A percentile compares a stretch with the other conserved stretches of the same genome.
These are phyloP conservation scores for Brenthis ino DNA, from an alignment of 2,888 invertebrate genomes.

Conservation along the genomic window DNA sequence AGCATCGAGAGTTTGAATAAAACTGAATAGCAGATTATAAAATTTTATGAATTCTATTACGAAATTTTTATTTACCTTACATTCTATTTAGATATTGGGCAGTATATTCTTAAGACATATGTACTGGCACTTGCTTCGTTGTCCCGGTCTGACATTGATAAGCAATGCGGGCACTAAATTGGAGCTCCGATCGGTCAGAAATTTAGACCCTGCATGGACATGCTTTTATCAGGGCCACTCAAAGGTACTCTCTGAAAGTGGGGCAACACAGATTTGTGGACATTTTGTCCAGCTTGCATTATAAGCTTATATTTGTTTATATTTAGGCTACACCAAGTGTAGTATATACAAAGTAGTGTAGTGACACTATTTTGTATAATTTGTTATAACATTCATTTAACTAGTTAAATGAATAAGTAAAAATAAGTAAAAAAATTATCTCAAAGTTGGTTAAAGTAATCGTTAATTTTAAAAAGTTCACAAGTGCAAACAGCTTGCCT, in stretches of 20 bases:
- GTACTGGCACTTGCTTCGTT: conserved; percentile 26
- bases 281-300: conserved; percentile 35
- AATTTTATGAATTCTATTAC: conserved; percentile 32
- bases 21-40: conserved; percentile 36
- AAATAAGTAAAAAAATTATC: not conserved
- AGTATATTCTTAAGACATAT: conserved; percentile 17
- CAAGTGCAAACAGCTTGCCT: conserved; percentile 1
- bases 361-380: not conserved
- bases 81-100: not conserved
- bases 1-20: conserved; percentile 29
- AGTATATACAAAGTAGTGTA: too few species aligned
- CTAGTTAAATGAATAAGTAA: not conserved
- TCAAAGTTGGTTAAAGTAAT: not conserved
- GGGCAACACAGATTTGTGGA: conserved; percentile 70
- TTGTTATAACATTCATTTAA: not conserved
- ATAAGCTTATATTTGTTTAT: not conserved
- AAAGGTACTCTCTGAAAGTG: conserved; percentile 71
- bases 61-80: conserved; percentile 11
- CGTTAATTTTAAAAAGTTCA: not conserved
- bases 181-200: conserved; percentile 62
- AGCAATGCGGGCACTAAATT: conserved; percentile 71
- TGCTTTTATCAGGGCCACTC: conserved; percentile 73
- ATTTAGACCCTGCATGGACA: conserved; percentile 72
- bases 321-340: not conserved
- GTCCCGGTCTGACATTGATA: conserved; percentile 33